These are phyloP conservation scores for Diplogasteroides magnus DNA, from an alignment of 1,140 invertebrate species.

Conservation along the genomic window DNA sequence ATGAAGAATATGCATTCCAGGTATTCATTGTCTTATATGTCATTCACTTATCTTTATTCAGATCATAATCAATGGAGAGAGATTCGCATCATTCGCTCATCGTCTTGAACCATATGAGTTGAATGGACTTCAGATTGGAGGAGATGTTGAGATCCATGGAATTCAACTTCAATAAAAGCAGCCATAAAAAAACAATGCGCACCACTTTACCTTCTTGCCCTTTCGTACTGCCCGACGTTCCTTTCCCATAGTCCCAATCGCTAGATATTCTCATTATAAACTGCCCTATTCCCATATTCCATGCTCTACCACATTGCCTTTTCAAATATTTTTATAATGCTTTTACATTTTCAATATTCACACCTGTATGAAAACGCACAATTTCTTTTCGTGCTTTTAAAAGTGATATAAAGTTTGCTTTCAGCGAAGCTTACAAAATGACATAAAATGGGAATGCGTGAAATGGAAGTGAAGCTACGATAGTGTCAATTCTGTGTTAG, in stretches of 20 bases:
- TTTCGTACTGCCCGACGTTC: background rate
- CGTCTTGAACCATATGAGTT: constrained; percentile 45
- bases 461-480: no score
- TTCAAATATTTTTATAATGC: background rate
- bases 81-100: constrained; percentile 46
- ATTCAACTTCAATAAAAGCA: constrained; percentile 43
- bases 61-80: constrained; percentile 47
- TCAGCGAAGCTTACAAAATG: no score
- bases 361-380: no score
- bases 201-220: background rate
- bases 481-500: no score
- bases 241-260: no score
- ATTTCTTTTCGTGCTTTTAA: no score
- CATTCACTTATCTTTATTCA: constrained; percentile 13
- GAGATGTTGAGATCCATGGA: constrained; percentile 48
- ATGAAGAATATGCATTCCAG: constrained; percentile 51
- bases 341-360: background rate
- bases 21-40: constrained; percentile 17
- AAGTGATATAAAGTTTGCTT: no score
- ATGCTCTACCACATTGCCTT: background rate
- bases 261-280: background rate
- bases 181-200: no score
- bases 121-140: constrained; percentile 48
- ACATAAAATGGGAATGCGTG: no score
- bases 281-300: no score